These are phyloP conservation scores for Atethmia centrago DNA, from an alignment of 2,888 invertebrate species.

Conservation along the genomic window DNA sequence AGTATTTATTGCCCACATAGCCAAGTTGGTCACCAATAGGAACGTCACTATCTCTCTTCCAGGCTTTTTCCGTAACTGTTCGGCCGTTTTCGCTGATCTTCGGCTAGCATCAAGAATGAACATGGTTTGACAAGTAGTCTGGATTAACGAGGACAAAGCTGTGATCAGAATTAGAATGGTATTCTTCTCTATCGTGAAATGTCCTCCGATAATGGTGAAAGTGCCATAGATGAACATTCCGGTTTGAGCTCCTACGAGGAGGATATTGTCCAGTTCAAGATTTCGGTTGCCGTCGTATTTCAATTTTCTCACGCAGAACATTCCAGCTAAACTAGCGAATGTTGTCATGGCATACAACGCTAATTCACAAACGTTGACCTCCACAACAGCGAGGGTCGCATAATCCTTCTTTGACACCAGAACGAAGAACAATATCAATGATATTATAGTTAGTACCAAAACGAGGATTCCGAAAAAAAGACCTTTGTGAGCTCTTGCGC, in stretches of 20 bases:
- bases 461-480: constrained; percentile 97
- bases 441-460: constrained; percentile 97
- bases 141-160: constrained; percentile 95
- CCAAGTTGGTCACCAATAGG: constrained; percentile 96
- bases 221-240: constrained; percentile 98
- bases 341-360: constrained; percentile 96
- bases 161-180: constrained; percentile 95
- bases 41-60: constrained; percentile 98
- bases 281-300: constrained; percentile 96
- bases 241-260: constrained; percentile 97
- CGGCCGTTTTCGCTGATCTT: constrained; percentile 94
- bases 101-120: constrained; percentile 97
- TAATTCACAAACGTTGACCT: constrained; percentile 97
- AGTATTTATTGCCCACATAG: constrained; percentile 98
- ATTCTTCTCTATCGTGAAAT: constrained; percentile 95
- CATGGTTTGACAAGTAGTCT: constrained; percentile 97
- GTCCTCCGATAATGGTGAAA: constrained; percentile 98
- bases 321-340: constrained; percentile 96
- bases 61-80: constrained; percentile 96
- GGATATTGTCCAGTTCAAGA: constrained; percentile 96
- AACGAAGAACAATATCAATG: constrained; percentile 97
- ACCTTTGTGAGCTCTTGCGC: constrained; percentile 97
- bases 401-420: constrained; percentile 95
- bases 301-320: constrained; percentile 96
- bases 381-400: constrained; percentile 95